Conservation (phyloP, 2,113 vertebrate genomes). For the Loxodonta africana region DNA sequence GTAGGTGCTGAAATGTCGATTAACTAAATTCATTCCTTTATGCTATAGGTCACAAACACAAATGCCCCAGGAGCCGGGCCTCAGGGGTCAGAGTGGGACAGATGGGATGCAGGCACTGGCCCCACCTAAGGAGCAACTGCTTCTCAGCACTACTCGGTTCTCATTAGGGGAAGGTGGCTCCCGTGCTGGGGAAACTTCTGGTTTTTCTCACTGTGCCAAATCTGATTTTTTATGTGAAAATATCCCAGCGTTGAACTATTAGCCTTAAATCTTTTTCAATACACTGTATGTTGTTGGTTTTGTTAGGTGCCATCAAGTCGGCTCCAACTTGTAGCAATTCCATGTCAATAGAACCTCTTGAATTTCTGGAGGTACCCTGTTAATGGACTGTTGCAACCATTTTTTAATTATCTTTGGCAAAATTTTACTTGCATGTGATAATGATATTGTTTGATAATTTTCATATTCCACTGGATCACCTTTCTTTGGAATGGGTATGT, state of each 20-base stretch:
- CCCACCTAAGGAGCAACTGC: background rate
- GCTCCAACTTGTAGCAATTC: background rate
- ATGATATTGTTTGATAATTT: too few species aligned
- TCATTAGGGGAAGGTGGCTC: background rate
- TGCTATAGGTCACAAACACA: background rate
- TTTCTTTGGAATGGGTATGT: background rate
- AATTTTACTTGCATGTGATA: too few species aligned
- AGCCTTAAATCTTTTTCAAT: conserved; percentile 19
- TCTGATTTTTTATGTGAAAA: conserved; percentile 37
- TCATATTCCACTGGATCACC: background rate
- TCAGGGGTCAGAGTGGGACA: background rate
- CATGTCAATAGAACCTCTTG: background rate
- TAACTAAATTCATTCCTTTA: background rate
- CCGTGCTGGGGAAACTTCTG: background rate
- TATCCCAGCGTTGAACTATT: background rate
- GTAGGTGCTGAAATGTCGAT: background rate
- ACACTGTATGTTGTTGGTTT: background rate
- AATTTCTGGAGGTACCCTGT: too few species aligned
- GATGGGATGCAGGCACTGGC: too few species aligned
- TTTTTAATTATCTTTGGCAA: too few species aligned
- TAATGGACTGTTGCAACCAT: too few species aligned
- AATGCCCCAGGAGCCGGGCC: background rate
- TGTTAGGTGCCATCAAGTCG: background rate
- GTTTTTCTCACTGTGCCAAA: background rate
- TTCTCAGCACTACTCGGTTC: background rate